Conservation (phyloP, 1,140 invertebrate species). For the Drosophila kohkoa region DNA sequence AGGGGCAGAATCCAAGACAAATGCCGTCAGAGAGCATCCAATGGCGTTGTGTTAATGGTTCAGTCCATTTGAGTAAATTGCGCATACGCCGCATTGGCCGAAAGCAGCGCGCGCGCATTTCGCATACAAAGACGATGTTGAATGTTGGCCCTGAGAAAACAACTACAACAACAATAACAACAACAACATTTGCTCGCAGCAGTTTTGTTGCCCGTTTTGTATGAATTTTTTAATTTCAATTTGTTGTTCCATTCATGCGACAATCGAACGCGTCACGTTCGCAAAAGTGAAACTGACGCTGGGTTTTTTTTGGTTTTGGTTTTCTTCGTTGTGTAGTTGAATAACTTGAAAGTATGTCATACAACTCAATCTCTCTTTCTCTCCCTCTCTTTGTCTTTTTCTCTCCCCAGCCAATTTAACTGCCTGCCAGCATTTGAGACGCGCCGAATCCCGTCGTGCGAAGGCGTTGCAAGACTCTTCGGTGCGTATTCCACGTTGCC, state of each 20-base stretch:
- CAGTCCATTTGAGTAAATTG: constrained; percentile 51
- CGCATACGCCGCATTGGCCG: constrained; percentile 55
- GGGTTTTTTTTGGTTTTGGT: constrained; percentile 26
- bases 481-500: constrained; percentile 90
- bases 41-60: constrained; percentile 33
- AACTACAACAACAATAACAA: constrained; percentile 10
- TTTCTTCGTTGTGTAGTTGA: constrained; percentile 47
- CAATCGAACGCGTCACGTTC: constrained; percentile 64
- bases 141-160: constrained; percentile 62
- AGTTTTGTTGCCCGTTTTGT: constrained; percentile 38
- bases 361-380: neutral
- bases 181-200: constrained; percentile 36
- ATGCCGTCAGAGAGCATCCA: constrained; percentile 27
- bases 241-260: constrained; percentile 44
- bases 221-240: constrained; percentile 65
- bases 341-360: constrained; percentile 76
- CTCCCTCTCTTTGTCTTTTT: neutral
- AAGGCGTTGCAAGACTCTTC: constrained; percentile 85
- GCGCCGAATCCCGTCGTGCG: constrained; percentile 87
- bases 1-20: constrained; percentile 8
- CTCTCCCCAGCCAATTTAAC: constrained; percentile 85
- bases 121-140: constrained; percentile 66
- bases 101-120: constrained; percentile 9
- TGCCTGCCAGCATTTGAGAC: constrained; percentile 89
- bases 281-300: constrained; percentile 74